Evolutionary conservation across 2,888 invertebrate genomes (phyloP), one percentile per base, ranked within the genome.

Genomic region (Linnaemya tessellans): DNA sequence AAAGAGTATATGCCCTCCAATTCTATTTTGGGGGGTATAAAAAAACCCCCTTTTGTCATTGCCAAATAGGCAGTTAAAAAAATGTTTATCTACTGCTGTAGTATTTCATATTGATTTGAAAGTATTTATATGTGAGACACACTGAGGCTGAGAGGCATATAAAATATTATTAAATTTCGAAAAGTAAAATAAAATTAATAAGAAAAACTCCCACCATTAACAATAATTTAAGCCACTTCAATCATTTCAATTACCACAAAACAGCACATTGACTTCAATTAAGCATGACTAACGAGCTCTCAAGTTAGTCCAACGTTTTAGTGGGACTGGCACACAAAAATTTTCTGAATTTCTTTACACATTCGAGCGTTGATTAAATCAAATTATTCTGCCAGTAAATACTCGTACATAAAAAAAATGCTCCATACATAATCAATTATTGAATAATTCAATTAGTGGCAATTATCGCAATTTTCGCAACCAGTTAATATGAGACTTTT

Each of bases 381-480:
- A 80, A 65, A 65, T 38, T 49, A 56, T 58, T 18, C 65, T 80
- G 73, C 73, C 73, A 65, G 73, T 65, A 80, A 80, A 56, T 18
- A 15, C 1, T 4, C 41, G 30, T 5, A 70, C 43, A 18, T 2
- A 68, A 25, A 60, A 30, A 25, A 30, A 58, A 51, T 8, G 10
- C 30, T 58, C 68, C 67, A 62, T 74, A 64, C 38, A 64, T 74
- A 84, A 84, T 84, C 81, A 81, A 79, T 81, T 84, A 84, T 79
- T 81, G 64, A 84, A 84, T 79, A 78, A 81, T 84, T 84, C 81
- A 84, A 84, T 84, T 81, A 84, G 74, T 70, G 84, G 64, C 84
- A 84, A 84, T 84, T 81, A 84, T 81, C 78, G 74, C 78, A 74
- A 70, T 70, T 81, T 74, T 74, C 41, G 43, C 54, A 64, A 62